Percentiles rank a stretch among this genome's conserved stretches.
These are phyloP conservation scores for Rattus rattus DNA, from an alignment of 2,113 vertebrate genomes.

Conservation along the genomic window DNA sequence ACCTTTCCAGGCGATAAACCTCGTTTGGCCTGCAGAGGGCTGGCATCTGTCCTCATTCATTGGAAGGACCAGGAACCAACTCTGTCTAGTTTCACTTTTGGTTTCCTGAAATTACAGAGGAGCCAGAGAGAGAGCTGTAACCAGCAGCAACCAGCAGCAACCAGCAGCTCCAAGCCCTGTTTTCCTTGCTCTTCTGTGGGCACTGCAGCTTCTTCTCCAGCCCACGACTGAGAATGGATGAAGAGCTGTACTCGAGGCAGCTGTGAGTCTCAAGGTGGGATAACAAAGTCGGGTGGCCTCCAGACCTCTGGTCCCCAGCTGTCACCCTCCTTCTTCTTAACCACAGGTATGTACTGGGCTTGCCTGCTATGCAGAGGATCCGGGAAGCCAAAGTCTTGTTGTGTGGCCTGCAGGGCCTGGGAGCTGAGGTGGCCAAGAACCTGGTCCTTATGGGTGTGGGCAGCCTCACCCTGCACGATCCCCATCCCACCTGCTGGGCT, in stretches of 20 bases:
- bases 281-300: neutral
- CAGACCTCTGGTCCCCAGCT: neutral
- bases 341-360: constrained; percentile 91
- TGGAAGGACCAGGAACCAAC: neutral
- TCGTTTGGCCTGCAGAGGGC: neutral
- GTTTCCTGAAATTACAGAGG: constrained; percentile 29
- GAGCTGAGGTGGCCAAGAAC: constrained; percentile 94
- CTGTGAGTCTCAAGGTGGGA: constrained; percentile 85
- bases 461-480: constrained; percentile 92
- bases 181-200: neutral
- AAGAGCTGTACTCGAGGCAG: constrained; percentile 91
- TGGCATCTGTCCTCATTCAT: neutral
- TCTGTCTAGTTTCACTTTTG: constrained; percentile 69
- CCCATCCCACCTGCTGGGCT: constrained; percentile 77
- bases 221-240: constrained; percentile 70
- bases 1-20: neutral
- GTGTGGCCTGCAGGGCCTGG: constrained; percentile 92
- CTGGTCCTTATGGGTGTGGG: constrained; percentile 92
- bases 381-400: constrained; percentile 87
- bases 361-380: constrained; percentile 88
- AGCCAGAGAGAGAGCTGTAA: neutral
- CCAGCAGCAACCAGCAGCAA: neutral
- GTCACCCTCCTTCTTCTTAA: neutral
- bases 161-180: neutral
- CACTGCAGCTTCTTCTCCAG: neutral